These are phyloP conservation scores for Sterrhoptilus dennistouni DNA, from an alignment of 2,113 vertebrate species.

Conservation along the genomic window DNA sequence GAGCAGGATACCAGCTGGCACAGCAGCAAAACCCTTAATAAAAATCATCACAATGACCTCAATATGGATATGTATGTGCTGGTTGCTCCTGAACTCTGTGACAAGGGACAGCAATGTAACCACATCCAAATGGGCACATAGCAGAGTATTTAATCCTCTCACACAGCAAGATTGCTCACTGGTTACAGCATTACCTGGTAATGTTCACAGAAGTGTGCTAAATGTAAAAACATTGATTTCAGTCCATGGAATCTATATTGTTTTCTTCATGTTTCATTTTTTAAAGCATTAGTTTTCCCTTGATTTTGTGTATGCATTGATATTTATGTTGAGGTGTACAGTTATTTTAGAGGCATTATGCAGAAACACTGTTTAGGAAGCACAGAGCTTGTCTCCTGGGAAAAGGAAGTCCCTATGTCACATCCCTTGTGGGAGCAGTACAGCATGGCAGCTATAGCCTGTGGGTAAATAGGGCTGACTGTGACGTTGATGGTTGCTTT, in stretches of 20 bases:
- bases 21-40: conserved; percentile 74
- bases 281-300: neutral
- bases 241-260: neutral
- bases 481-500: neutral
- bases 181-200: neutral
- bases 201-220: neutral
- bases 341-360: neutral
- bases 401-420: neutral
- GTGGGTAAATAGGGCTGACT: neutral
- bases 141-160: neutral
- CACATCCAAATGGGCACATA: too few species aligned
- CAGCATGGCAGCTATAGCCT: fast-evolving
- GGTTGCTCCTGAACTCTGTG: conserved; percentile 76
- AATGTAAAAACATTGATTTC: neutral
- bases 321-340: neutral
- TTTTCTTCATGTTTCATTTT: neutral
- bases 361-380: neutral
- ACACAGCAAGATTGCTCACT: neutral
- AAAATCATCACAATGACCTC: conserved; percentile 75
- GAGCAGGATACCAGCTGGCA: conserved; percentile 72
- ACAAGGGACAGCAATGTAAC: conserved; percentile 56
- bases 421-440: neutral
- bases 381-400: fast-evolving
- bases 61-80: conserved; percentile 73
- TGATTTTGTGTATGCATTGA: neutral